phyloP scores from a whole-genome alignment of 2,113 vertebrate genomes.

The Shinisaurus crocodilurus region DNA sequence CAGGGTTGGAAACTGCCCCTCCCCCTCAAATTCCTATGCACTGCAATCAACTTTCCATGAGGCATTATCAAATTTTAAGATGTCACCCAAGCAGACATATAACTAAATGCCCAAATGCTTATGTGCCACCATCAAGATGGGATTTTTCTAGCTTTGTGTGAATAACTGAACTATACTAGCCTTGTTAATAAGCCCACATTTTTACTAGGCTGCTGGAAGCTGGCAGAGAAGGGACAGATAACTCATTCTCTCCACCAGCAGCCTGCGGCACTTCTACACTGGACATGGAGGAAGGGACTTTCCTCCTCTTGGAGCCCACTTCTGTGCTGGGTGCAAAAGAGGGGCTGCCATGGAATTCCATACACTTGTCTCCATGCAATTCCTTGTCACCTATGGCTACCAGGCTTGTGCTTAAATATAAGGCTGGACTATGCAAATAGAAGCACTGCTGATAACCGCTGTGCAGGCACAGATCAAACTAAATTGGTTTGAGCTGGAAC shows the following conservation, averaged over 20 bases:
- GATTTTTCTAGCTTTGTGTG: not conserved
- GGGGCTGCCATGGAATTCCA: not conserved
- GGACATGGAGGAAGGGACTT: not conserved
- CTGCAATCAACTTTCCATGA: not conserved
- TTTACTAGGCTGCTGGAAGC: not conserved
- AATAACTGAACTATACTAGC: too few species aligned
- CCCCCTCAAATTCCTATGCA: not conserved
- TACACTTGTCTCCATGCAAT: not conserved
- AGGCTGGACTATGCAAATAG: too few species aligned
- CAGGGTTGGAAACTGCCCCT: too few species aligned
- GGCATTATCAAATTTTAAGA: not conserved
- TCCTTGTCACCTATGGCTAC: not conserved
- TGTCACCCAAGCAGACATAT: not conserved
- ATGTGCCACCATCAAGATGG: not conserved
- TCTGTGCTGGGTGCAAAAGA: not conserved
- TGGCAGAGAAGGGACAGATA: not conserved
- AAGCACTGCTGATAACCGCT: too few species aligned
- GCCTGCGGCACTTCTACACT: not conserved
- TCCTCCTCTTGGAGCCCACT: not conserved
- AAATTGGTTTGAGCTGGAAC: not conserved
- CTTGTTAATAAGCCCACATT: not conserved
- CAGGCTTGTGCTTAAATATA: too few species aligned
- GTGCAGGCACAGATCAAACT: too few species aligned
- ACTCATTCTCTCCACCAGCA: not conserved
- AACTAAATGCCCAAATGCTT: not conserved